Evolutionary conservation across 2,797 vertebrate genomes (phyloP), one percentile per base, ranked within the genome.

Genomic region (Sebastes hubbsi): DNA sequence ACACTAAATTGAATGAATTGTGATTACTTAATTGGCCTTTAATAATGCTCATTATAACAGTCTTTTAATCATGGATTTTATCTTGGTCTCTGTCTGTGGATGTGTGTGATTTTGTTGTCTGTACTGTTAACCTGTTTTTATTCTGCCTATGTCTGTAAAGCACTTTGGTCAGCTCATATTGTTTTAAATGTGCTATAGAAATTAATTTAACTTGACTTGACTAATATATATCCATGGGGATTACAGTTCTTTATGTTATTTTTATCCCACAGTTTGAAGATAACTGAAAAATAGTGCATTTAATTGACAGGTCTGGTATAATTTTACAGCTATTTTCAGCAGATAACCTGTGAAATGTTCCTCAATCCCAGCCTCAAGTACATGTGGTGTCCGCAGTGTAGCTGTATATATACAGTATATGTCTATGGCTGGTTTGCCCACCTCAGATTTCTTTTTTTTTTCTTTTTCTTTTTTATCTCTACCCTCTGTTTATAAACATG

Each of bases 401-500:
- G 85, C 79, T 88, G 36, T 14, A 38, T 38, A 38, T 38, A 38
- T 38, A 36, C 34, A 36, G 34, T 36, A 36, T 36, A 36, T 36
- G 36, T 38, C 36, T 38, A 38, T 14, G 36, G 36, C 12, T 38
- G 81, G 76, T 86, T 90, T 89, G 63, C 83, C 64, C 73, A 67
- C 59, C 81, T 88, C 76, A 36, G n/a, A 72, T 61, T 68, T 71
- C 11, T 36, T 46, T 72, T n/a, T 24, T 24, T 42, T 68, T 25
- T 2, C 25, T 29, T 34, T 66, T 60, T 61, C 77, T 89, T 86
- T 91, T 94, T 88, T 42, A 84, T 89, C 84, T 90, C 84, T 82
- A 80, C 42, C 80, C 85, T 95, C 89, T 96, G 96, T 96, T 96
- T 96, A 96, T 96, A 96, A 96, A 96, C 95, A 96, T 85, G 90